Percentiles rank a stretch among this genome's conserved stretches.
Evolutionary conservation across 1,140 invertebrate species (phyloP).

Genomic region (Ceratina australensis): DNA sequence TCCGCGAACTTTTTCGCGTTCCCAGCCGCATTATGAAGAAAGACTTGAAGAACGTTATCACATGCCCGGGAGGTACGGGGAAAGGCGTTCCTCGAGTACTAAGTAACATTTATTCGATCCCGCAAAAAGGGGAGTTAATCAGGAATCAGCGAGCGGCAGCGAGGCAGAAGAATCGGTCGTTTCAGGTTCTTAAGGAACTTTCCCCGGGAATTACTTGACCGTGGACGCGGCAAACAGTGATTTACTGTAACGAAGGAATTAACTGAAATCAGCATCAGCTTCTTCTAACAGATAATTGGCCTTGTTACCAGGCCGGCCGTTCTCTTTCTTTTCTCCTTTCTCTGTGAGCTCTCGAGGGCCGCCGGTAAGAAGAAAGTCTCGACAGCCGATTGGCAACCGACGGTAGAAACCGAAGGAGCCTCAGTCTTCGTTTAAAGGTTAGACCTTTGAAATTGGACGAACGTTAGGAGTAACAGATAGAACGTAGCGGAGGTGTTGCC

Average conservation of each 20-base stretch:
- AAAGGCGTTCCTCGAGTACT: no score
- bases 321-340: background rate
- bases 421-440: slow-evolving; percentile 60
- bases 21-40: no score
- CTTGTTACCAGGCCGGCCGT: slow-evolving; percentile 11
- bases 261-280: slow-evolving; percentile 37
- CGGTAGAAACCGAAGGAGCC: slow-evolving; percentile 43
- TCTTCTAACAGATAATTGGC: slow-evolving; percentile 41
- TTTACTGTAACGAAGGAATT: slow-evolving; percentile 25
- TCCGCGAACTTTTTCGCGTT: background rate
- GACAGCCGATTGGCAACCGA: slow-evolving; percentile 11
- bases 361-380: background rate
- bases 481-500: slow-evolving; percentile 38
- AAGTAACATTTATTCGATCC: no score
- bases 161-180: background rate
- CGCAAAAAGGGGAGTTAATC: no score
- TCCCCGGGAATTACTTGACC: background rate
- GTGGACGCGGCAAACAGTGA: slow-evolving; percentile 10
- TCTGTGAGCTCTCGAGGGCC: slow-evolving; percentile 2
- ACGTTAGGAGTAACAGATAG: slow-evolving; percentile 34
- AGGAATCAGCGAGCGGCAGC: no score
- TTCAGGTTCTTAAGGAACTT: no score
- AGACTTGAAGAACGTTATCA: no score
- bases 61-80: no score
- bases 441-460: slow-evolving; percentile 24